Base-by-base conservation (phyloP, 2,797 vertebrate genomes). In the Protonibea diacanthus region DNA sequence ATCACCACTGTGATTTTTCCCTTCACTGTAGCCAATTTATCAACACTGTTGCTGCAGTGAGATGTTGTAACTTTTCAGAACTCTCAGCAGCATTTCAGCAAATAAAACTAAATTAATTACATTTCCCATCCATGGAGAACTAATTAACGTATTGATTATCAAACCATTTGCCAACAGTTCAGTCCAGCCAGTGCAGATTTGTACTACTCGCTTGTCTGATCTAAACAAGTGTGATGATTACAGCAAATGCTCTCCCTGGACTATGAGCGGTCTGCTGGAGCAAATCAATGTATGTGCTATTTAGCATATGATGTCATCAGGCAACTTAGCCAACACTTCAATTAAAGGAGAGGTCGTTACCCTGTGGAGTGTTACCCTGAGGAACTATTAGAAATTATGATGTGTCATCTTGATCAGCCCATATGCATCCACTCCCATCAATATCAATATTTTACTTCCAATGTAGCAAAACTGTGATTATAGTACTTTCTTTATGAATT, bases 21-120 rank as follows among this genome's bases (percentile, higher is more conserved):
- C 62, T 76, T 82, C 57, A 33, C 57, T 47, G 62, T 49, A 60
- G 64, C 70, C 21, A 76, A 85, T 88, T 76, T 76, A 82, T 73
- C 33, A 83, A 44, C 57, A 62, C 40, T 72, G 62, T 38, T 72
- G 42, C 71, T 63, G 2, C 33, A 23, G 44, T 20, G 60, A 70
- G 23, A 64, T 61, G 9, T 18, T 25, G 17, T 15, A 55, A 53
- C 51, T 57, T 71, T 44, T 17, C 29, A 45, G 17, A 75, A 59
- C 52, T 48, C 27, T 65, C 38, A 6, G 23, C 13, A 66, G 3
- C 38, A 56, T 66, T 38, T 74, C 23, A 77, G 63, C 20, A 76
- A 47, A 44, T 57, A 33, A 53, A 62, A 61, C 25, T 59, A 52
- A 62, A 77, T 61, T 10, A 53, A 72, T 62, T 13, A 23, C 6